Percentiles rank a stretch among this genome's conserved stretches.
Evolutionary conservation across 1,140 invertebrate species (phyloP).

Genomic region (Chionoecetes opilio): DNA sequence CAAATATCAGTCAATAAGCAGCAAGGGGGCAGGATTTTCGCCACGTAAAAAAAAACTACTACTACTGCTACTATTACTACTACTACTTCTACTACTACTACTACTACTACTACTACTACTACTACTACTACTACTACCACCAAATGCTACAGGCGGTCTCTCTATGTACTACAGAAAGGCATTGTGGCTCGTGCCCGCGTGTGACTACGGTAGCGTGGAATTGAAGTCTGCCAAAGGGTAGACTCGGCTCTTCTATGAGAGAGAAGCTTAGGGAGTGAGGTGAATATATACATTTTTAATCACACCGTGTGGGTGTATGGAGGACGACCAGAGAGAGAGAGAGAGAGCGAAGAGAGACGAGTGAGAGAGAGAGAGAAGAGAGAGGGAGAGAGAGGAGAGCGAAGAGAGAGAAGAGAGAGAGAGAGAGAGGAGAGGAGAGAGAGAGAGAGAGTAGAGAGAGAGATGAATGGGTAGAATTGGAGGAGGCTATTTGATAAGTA

Average conservation of each 20-base stretch:
- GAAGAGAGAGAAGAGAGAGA: no score
- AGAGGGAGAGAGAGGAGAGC: not conserved
- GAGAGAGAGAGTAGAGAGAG: no score
- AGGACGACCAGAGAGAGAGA: not conserved
- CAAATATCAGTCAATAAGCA: no score
- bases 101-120: slow-evolving; percentile 11
- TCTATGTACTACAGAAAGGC: not conserved
- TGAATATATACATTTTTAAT: slow-evolving; percentile 23
- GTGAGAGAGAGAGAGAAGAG: not conserved
- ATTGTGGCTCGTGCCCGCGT: not conserved
- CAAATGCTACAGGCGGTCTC: not conserved
- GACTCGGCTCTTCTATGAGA: not conserved
- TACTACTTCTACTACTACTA: not conserved
- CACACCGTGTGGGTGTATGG: not conserved
- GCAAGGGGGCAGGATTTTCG: no score
- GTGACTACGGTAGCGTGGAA: not conserved
- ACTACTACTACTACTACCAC: not conserved
- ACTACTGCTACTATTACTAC: not conserved
- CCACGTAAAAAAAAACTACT: not conserved
- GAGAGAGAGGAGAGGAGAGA: no score
- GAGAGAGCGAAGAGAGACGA: not conserved
- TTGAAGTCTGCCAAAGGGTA: not conserved
- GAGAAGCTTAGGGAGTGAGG: not conserved
- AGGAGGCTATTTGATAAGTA: no score
- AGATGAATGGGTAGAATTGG: no score